Percentiles rank a stretch among this genome's conserved stretches.
phyloP scores from a whole-genome alignment of 2,113 vertebrate genomes.

The Azemiops feae region DNA sequence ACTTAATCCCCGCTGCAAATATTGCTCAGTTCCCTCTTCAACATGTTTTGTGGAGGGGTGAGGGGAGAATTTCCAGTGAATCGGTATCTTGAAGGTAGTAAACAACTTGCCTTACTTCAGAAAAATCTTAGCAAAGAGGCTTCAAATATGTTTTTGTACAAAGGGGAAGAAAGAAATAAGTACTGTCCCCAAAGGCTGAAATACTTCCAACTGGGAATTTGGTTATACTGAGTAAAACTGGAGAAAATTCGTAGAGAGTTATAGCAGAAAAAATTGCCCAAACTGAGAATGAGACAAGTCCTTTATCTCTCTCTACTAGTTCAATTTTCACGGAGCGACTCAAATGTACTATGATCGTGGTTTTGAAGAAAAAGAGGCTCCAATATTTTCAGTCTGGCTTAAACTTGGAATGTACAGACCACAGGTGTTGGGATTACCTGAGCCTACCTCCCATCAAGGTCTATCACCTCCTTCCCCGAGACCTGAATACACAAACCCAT shows the following conservation, averaged over 20 bases:
- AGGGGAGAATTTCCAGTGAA: not conserved
- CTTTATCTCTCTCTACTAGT: constrained; percentile 51
- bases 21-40: too few species aligned
- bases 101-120: constrained; percentile 73
- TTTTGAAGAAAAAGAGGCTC: constrained; percentile 75
- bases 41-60: not conserved
- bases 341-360: constrained; percentile 78
- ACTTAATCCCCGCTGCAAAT: not conserved
- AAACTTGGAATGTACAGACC: not conserved
- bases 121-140: constrained; percentile 75
- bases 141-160: constrained; percentile 69
- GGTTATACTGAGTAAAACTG: constrained; percentile 69
- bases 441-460: not conserved
- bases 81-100: constrained; percentile 45
- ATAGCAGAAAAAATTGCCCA: constrained; percentile 73
- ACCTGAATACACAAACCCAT: not conserved
- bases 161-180: constrained; percentile 59
- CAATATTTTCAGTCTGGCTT: constrained; percentile 10
- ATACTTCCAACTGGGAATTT: constrained; percentile 77
- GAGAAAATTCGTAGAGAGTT: constrained; percentile 70
- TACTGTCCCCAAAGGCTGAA: constrained; percentile 51
- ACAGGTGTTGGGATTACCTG: not conserved
- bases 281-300: constrained; percentile 65
- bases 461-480: not conserved
- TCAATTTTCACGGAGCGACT: constrained; percentile 79